Conservation (phyloP, 2,113 vertebrate genomes). For the Pollimyrus isidori region DNA sequence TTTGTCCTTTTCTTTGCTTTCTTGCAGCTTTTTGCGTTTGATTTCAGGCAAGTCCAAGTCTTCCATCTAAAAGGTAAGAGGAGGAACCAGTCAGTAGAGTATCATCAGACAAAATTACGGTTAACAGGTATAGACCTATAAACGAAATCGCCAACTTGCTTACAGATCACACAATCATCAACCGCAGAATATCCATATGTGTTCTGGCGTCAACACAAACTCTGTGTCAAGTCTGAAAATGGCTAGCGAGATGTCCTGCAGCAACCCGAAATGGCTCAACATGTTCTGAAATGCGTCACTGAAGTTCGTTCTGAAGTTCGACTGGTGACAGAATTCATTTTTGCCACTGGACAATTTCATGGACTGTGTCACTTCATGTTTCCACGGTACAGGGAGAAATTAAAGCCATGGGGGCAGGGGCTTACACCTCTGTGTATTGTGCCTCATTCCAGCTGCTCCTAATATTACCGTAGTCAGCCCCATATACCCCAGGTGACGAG, state of each 20-base stretch:
- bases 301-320: too few species aligned
- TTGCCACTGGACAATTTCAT: background rate
- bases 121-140: background rate
- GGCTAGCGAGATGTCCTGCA: background rate
- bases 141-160: background rate
- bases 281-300: background rate
- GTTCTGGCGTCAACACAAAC: background rate
- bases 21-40: slow-evolving; percentile 70
- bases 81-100: background rate
- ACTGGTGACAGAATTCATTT: background rate
- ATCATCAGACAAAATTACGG: slow-evolving; percentile 1
- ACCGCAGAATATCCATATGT: background rate
- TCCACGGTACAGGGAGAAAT: background rate
- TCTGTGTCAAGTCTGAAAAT: background rate
- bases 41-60: slow-evolving; percentile 88
- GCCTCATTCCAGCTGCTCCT: background rate
- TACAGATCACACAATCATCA: background rate
- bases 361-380: background rate
- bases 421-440: background rate
- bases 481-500: background rate
- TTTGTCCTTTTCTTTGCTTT: slow-evolving; percentile 76
- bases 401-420: background rate
- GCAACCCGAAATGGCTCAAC: background rate
- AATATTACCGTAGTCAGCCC: background rate
- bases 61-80: slow-evolving; percentile 66